Evolutionary conservation across 2,888 invertebrate species (phyloP).

Genomic region (Osedax fenrisi): DNA sequence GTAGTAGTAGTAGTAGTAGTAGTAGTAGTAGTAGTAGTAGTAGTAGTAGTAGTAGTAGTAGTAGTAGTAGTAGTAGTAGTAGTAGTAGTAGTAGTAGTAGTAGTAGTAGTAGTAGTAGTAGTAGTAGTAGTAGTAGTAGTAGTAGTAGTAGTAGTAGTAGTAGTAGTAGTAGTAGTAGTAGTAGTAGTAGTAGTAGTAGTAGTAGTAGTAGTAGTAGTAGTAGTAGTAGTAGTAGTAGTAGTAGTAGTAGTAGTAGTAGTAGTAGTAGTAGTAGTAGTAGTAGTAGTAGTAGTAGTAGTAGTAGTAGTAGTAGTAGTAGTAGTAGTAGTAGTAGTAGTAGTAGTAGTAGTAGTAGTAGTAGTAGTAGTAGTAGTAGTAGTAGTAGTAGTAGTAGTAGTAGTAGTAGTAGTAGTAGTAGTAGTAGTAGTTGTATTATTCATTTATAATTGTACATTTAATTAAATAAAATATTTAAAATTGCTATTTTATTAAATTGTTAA

Average conservation of each 20-base stretch:
- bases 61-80: neutral
- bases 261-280: neutral
- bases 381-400: neutral
- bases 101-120: neutral
- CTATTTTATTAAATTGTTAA: neutral
- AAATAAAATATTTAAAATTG: neutral
- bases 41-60: neutral
- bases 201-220: neutral
- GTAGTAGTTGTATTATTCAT: neutral
- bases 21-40: neutral
- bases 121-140: neutral
- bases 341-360: neutral
- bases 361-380: neutral
- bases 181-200: neutral
- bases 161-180: neutral
- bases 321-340: neutral
- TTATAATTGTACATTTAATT: no score
- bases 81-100: neutral
- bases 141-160: neutral
- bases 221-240: neutral
- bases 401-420: neutral
- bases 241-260: neutral
- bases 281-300: neutral
- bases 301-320: neutral
- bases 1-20: neutral